Evolutionary conservation across 2,113 vertebrate species (phyloP), one percentile per base, ranked within the genome.

Genomic region (Mastomys natalensis): DNA sequence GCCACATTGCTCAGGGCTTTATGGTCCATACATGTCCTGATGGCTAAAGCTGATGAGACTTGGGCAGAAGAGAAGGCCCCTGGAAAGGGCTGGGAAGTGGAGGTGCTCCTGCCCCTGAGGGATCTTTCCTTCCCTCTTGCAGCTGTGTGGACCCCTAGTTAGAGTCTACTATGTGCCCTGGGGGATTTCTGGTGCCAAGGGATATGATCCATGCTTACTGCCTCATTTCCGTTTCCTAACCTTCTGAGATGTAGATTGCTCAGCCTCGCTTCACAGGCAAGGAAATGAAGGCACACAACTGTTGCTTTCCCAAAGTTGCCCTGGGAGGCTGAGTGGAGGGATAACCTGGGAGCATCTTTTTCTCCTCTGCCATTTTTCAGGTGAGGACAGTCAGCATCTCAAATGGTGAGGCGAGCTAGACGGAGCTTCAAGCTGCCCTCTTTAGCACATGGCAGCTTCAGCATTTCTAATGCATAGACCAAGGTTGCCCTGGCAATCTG

Each of bases 31-130:
- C 58, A 21, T 34, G 34, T 40, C 55, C 24, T 1, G 80, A 48
- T 1, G 76, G 70, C 31, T 45, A 64, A 76, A 31, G 12, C 66
- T n/a, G 64, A 66, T 8, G 24, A 53, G 43, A 0, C 10, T 0
- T 1, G 34, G 6, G 3, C 3, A 5, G 31, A 15, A 45, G 31
- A 87, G 66, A 22, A 37, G 0, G 43, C 1, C 53, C 4, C 8
- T 68, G 53, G 78, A 89, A 66, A 43, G 88, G 58, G 34, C n/a
- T 51, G 37, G 3, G 0, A 4, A 7, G 5, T 40, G 12, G 48
- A 0, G 7, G 13, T 13, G 43, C 7, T 2, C 0, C 53, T 70
- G 74, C 58, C 45, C 55, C 64, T 3, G 72, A 92, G 89, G 60
- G 87, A 34, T 85, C 22, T 34, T 84, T 81, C 78, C 62, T 31